Percentiles rank a stretch among this genome's conserved stretches.
phyloP scores from a whole-genome alignment of 2,888 invertebrate species.

The Hemithea aestivaria region DNA sequence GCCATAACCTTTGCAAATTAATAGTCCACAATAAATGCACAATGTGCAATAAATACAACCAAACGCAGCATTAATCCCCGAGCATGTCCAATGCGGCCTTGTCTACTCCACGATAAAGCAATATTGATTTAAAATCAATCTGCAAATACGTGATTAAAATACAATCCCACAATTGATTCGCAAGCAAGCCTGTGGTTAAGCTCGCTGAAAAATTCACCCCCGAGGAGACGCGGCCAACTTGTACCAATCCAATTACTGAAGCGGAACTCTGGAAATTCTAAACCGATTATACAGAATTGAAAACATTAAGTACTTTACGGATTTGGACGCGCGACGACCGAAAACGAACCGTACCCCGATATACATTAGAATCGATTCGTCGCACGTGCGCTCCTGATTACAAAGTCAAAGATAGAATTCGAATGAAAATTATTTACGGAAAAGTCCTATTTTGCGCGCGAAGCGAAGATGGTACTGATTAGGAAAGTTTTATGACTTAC shows the following conservation, averaged over 20 bases:
- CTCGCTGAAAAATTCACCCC: conserved; percentile 62
- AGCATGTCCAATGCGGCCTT: conserved; percentile 24
- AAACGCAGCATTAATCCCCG: conserved; percentile 19
- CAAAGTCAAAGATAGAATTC: conserved; percentile 71
- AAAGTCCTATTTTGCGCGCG: conserved; percentile 57
- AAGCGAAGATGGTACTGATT: conserved; percentile 62
- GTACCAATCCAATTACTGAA: conserved; percentile 72
- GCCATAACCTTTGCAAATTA: conserved; percentile 21
- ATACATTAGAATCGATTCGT: conserved; percentile 43
- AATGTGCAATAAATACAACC: conserved; percentile 24
- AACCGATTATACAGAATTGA: conserved; percentile 79
- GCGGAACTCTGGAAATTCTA: conserved; percentile 76
- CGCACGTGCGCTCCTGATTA: conserved; percentile 43
- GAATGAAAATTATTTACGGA: conserved; percentile 69
- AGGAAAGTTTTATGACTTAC: conserved; percentile 70
- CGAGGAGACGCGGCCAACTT: conserved; percentile 47
- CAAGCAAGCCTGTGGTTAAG: conserved; percentile 48
- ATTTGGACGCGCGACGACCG: conserved; percentile 43
- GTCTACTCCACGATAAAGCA: conserved; percentile 16
- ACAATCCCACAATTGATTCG: conserved; percentile 47
- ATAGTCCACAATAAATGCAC: conserved; percentile 23
- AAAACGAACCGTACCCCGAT: conserved; percentile 53
- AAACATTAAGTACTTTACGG: conserved; percentile 76
- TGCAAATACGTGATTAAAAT: conserved; percentile 33
- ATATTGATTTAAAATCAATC: conserved; percentile 22